phyloP scores from a whole-genome alignment of 2,888 invertebrate genomes.

The Protodeltote pygarga region DNA sequence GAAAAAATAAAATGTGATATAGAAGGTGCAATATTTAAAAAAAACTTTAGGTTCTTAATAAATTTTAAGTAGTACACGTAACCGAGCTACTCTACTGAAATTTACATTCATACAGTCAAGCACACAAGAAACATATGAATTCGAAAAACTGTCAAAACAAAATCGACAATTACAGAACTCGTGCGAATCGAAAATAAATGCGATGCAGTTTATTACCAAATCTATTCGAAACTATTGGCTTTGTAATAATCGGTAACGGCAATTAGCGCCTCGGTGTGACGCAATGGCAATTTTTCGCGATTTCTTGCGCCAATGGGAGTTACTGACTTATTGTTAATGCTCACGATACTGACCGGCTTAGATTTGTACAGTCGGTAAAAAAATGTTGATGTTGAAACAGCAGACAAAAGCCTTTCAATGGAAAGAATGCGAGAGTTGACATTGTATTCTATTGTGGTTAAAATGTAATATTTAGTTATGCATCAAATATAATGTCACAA shows the following conservation, averaged over 20 bases:
- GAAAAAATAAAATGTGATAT: too few species aligned
- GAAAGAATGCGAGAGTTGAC: too few species aligned
- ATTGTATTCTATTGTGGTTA: too few species aligned
- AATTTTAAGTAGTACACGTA: too few species aligned
- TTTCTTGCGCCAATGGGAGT: constrained; percentile 76
- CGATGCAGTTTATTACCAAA: constrained; percentile 63
- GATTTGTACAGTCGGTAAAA: constrained; percentile 1
- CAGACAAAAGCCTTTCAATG: too few species aligned
- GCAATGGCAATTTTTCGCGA: constrained; percentile 76
- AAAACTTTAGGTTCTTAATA: too few species aligned
- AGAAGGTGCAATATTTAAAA: too few species aligned
- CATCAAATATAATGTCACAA: too few species aligned
- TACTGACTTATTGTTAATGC: constrained; percentile 74
- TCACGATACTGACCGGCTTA: constrained; percentile 63
- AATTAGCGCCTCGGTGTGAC: constrained; percentile 74
- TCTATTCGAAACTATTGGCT: constrained; percentile 71
- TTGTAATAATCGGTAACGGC: constrained; percentile 76
- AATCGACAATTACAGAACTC: constrained; percentile 42
- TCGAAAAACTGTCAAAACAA: constrained; percentile 32
- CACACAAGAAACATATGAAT: not conserved
- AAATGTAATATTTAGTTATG: too few species aligned
- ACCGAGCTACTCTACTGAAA: constrained; percentile 3
- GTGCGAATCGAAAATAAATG: constrained; percentile 53
- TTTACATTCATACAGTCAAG: constrained; percentile 6
- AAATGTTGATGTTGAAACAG: constrained; percentile 3